phyloP scores from a whole-genome alignment of 2,797 vertebrate species.

The Brachymystax lenok region DNA sequence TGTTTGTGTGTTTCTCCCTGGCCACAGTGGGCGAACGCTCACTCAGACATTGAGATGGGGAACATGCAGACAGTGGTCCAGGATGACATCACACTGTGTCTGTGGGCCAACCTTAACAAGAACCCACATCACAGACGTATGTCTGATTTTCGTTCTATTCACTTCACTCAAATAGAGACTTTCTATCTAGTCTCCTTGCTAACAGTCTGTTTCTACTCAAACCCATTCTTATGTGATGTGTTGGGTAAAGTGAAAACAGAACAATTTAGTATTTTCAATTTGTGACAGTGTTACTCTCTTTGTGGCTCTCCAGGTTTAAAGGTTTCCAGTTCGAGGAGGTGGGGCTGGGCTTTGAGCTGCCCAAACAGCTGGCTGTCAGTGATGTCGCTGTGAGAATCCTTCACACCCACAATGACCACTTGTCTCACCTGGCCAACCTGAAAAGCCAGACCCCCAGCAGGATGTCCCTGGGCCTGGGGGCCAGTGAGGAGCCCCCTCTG shows the following conservation, averaged over 20 bases:
- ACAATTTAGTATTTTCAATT: no score
- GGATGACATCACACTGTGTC: slow-evolving; percentile 79
- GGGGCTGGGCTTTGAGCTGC: slow-evolving; percentile 80
- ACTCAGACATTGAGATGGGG: slow-evolving; percentile 82
- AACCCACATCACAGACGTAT: slow-evolving; percentile 62
- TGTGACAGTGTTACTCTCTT: neutral
- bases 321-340: slow-evolving; percentile 73
- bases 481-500: slow-evolving; percentile 13
- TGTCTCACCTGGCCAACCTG: slow-evolving; percentile 69
- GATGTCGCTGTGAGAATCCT: slow-evolving; percentile 80
- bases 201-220: neutral
- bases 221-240: no score
- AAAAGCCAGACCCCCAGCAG: slow-evolving; percentile 16
- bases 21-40: slow-evolving; percentile 70
- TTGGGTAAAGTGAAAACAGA: no score
- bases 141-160: neutral
- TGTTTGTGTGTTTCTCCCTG: slow-evolving; percentile 6
- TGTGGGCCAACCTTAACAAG: slow-evolving; percentile 94
- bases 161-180: neutral
- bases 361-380: slow-evolving; percentile 77
- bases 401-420: slow-evolving; percentile 86
- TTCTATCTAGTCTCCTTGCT: neutral
- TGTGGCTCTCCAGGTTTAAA: slow-evolving; percentile 73
- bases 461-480: slow-evolving; percentile 43
- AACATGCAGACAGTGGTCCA: slow-evolving; percentile 86